Evolutionary conservation across 2,797 vertebrate genomes (phyloP), one percentile per base, ranked within the genome.

Genomic region (Gymnoscopelus braueri): DNA sequence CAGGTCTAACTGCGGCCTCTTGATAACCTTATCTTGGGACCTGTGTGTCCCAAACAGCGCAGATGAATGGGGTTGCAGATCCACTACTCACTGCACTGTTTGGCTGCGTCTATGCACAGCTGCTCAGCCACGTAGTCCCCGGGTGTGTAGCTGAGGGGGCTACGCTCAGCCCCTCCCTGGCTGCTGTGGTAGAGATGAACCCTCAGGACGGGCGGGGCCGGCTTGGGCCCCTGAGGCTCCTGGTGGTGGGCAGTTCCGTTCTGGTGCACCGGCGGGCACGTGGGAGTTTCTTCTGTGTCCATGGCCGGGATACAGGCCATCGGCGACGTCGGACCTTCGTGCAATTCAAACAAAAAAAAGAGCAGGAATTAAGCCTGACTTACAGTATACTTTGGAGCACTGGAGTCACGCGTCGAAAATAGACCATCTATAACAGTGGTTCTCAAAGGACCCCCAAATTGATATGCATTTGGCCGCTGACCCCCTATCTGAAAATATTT

Each of bases 121-220:
- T 94, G 90, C 74, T 94, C 94, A 1, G 88, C 90, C 57, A 93
- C 80, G 59, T 94, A 94, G 67, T 91, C 80, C 50, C 94, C 93
- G n/a, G 92, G 88, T 29, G 92, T 91, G 84, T 91, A 94, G 82
- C 83, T 84, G 72, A 94, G 88, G 8, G 82, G 71, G 63, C 63
- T 59, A 66, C 77, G 23, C 29, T 86, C 66, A 0, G 26, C 62
- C 2, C 69, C 75, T 65, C 64, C 82, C 67, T 69, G 87, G 70
- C 64, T 78, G 80, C 78, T 83, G 65, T 88, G 82, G 86, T 94
- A 94, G 35, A 93, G 88, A 71, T 92, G 87, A 72, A 95, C 72
- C 75, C 81, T 91, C 60, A 95, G 77, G 68, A 85, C 91, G 2
- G 75, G 74, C n/a, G 77, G 15, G 0, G 76, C 63, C 7, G 74